A percentile compares a stretch with the other conserved stretches of the same genome.
Evolutionary conservation across 2,888 invertebrate genomes (phyloP).

Genomic region (Stenodema calcarata): DNA sequence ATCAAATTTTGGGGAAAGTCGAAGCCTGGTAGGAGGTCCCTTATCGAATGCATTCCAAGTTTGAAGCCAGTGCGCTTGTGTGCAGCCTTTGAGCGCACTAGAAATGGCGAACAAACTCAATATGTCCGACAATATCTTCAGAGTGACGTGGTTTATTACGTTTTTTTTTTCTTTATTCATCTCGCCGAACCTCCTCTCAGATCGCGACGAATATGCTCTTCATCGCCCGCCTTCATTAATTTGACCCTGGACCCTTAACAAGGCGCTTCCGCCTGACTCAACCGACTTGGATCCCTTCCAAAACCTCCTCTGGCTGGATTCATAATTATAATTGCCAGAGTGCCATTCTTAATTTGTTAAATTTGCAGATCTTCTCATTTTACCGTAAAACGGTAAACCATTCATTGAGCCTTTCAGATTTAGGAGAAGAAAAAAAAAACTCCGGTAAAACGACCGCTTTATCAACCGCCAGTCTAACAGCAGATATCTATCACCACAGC

Average conservation of each 20-base stretch:
- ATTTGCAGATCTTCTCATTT: background rate
- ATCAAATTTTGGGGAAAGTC: too few relatives aligned
- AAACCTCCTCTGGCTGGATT: background rate
- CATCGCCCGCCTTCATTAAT: constrained; percentile 10
- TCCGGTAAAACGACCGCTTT: too few relatives aligned
- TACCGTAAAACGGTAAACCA: too few relatives aligned
- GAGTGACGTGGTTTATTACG: background rate
- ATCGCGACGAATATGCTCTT: background rate
- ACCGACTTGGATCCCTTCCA: constrained; percentile 35
- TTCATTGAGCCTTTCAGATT: too few relatives aligned
- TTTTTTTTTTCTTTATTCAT: background rate
- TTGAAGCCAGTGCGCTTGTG: too few relatives aligned
- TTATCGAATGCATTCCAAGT: too few relatives aligned
- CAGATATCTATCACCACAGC: too few relatives aligned
- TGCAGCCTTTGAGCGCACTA: too few relatives aligned
- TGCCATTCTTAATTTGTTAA: background rate
- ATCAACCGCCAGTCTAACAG: too few relatives aligned
- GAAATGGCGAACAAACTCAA: too few relatives aligned
- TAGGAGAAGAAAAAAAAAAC: too few relatives aligned
- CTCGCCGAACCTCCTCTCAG: background rate
- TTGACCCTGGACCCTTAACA: constrained; percentile 34
- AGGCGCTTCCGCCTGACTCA: constrained; percentile 41
- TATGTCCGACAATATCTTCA: background rate
- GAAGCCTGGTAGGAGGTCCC: too few relatives aligned
- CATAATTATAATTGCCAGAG: constrained; percentile 2